Base-by-base conservation (phyloP, 1,140 invertebrate species). In the Batillaria attramentaria region DNA sequence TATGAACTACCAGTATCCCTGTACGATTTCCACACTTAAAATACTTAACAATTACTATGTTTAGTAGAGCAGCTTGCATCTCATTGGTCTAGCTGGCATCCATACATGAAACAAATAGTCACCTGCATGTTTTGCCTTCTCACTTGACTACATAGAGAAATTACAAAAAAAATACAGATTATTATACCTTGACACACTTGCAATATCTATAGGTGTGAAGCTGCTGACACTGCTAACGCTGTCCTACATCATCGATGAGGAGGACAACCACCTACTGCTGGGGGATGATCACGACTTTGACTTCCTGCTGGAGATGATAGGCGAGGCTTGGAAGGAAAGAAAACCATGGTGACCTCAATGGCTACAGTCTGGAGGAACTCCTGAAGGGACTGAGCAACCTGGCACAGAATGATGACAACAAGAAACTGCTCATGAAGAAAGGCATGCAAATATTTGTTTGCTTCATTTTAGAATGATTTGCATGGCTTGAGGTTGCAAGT, bases 201-300 rank as follows among this genome's bases (percentile, higher is more conserved):
- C n/a, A n/a, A n/a, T 16, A 20, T 54, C 39, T 60, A 6, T 43
- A 85, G 84, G 75, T 68, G 54, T 85, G 0, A 85, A 83, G 68
- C 39, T 83, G 31, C 43, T 81, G n/a, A 70, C 75, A 0, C 60
- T 85, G 1, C 50, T 85, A 54, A 81, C 80, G 4, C 65, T 85
- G 28, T 79, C 84, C 0, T 80, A 84, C 70, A 84, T 84, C 37
- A 80, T 85, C 8, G 81, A 83, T 78, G 84, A 85, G 37, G 72
- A 80, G 4, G 76, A 85, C 72, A 84, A 81, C 43, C 39, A 81
- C 42, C 31, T 79, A 8, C 72, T 85, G 10, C 33, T 81, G 2
- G 81, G 80, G 2, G 81, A 85, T 33, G 75, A 70, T 20, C 50
- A 57, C 20, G 69, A 83, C 18, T 74, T 84, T 74, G 77, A 80